These are phyloP conservation scores for Cosmia pyralina DNA, from an alignment of 2,888 invertebrate species.

Conservation along the genomic window DNA sequence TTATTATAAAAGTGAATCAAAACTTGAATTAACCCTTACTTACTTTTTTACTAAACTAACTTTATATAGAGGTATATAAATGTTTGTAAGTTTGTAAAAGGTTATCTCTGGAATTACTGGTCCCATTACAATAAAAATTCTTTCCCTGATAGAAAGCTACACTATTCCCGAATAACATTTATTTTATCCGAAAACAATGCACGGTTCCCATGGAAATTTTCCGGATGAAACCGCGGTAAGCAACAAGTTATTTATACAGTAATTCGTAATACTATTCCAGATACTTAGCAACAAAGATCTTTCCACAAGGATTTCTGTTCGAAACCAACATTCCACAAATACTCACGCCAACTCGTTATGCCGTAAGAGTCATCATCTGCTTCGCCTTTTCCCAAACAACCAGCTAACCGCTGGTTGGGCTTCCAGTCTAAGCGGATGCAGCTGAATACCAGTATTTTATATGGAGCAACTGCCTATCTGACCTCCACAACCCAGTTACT, in stretches of 20 bases:
- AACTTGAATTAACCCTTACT: no score
- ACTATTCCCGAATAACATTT: no score
- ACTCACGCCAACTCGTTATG: background rate
- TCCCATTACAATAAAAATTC: background rate
- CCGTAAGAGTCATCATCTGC: background rate
- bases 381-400: background rate
- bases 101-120: background rate
- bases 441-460: background rate
- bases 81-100: background rate
- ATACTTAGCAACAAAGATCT: background rate
- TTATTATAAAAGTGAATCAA: background rate
- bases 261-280: background rate
- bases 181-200: background rate
- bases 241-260: background rate
- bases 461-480: background rate
- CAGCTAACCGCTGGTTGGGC: no score
- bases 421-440: background rate
- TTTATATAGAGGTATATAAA: no score
- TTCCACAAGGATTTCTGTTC: background rate
- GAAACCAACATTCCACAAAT: background rate
- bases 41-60: background rate
- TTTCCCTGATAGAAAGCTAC: background rate
- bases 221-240: background rate
- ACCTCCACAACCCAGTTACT: background rate
- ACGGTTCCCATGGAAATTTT: no score